Evolutionary conservation across 2,113 vertebrate species (phyloP).

Genomic region (Chaetorhynchus papuensis): DNA sequence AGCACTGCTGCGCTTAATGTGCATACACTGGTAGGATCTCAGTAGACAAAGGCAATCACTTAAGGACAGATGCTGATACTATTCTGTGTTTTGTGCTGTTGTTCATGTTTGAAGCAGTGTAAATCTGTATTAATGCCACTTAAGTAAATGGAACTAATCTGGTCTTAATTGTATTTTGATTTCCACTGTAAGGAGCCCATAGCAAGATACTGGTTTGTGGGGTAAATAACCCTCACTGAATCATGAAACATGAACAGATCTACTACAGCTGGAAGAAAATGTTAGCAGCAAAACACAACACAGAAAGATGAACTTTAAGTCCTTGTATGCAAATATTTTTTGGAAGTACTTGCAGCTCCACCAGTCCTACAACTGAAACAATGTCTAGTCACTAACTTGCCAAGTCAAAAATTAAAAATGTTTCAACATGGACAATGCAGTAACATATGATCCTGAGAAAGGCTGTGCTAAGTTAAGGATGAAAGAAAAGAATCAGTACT

Average conservation of each 20-base stretch:
- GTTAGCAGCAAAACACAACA: background rate
- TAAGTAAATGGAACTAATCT: conserved; percentile 30
- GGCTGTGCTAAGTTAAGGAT: background rate
- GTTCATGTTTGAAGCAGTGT: background rate
- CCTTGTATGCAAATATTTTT: background rate
- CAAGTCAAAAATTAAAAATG: background rate
- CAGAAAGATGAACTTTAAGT: background rate
- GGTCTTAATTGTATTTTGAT: background rate
- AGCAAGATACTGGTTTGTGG: background rate
- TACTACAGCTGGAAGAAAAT: background rate
- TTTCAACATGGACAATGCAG: background rate
- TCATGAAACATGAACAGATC: background rate
- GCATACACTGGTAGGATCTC: background rate
- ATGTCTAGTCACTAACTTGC: background rate
- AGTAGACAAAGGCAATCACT: background rate
- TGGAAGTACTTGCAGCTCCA: background rate
- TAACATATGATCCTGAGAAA: background rate
- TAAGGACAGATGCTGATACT: background rate
- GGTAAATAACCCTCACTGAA: background rate
- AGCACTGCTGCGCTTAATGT: background rate
- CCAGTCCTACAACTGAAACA: background rate
- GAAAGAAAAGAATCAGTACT: background rate
- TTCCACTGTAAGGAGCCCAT: background rate
- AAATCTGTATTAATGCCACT: background rate
- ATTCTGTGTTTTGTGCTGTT: background rate